These are phyloP conservation scores for Amphiprion clarkii DNA, from an alignment of 2,797 vertebrate genomes.

Conservation along the genomic window DNA sequence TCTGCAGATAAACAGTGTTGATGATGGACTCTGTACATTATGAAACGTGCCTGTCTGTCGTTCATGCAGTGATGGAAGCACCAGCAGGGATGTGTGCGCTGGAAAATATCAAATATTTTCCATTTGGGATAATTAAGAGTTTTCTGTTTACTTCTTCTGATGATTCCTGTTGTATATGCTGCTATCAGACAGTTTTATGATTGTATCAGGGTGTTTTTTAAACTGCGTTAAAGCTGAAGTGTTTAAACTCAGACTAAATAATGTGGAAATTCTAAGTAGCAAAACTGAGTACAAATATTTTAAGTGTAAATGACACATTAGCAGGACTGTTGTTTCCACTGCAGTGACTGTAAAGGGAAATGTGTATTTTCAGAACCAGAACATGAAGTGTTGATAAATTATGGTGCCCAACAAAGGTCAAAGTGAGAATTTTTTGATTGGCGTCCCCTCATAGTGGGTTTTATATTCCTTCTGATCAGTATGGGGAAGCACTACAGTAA, in stretches of 20 bases:
- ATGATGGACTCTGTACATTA: slow-evolving; percentile 32
- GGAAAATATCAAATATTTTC: background rate
- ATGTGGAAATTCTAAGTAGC: background rate
- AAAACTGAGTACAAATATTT: background rate
- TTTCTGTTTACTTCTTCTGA: background rate
- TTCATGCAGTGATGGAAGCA: background rate
- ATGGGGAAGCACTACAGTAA: too few relatives aligned
- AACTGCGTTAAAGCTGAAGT: background rate
- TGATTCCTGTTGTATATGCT: slow-evolving; percentile 26
- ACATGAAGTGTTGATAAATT: too few relatives aligned
- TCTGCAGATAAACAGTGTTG: background rate
- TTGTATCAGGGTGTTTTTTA: background rate
- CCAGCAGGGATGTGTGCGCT: background rate
- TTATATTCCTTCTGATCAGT: too few relatives aligned
- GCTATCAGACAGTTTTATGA: slow-evolving; percentile 1
- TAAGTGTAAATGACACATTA: too few relatives aligned
- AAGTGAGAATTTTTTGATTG: too few relatives aligned
- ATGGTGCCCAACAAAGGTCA: too few relatives aligned
- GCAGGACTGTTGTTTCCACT: too few relatives aligned
- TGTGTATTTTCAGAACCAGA: too few relatives aligned
- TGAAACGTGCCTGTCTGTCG: slow-evolving; percentile 58
- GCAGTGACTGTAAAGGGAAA: too few relatives aligned
- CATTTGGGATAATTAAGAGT: background rate
- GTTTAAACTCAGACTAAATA: background rate
- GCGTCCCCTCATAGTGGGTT: too few relatives aligned